Evolutionary conservation across 2,797 vertebrate species (phyloP).

Genomic region (Leptoclinus maculatus): DNA sequence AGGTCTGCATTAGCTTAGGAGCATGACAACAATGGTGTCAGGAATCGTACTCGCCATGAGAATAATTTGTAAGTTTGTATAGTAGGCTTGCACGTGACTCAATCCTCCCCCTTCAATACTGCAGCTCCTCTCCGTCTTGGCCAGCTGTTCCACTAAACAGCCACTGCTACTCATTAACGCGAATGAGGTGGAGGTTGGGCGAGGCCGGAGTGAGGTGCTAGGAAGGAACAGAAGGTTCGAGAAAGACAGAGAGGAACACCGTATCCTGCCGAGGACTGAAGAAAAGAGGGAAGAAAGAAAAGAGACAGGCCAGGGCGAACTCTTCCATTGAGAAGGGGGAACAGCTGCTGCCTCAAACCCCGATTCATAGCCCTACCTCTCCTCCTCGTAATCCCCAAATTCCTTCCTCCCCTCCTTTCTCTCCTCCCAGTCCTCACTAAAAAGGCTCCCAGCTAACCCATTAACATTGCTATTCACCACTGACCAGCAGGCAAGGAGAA

Average conservation of each 20-base stretch:
- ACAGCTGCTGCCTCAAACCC: conserved; percentile 85
- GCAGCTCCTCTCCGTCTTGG: conserved; percentile 54
- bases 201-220: conserved; percentile 50
- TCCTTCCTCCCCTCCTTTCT: conserved; percentile 80
- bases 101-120: conserved; percentile 58
- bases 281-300: conserved; percentile 60
- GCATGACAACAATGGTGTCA: conserved; percentile 33
- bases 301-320: conserved; percentile 57
- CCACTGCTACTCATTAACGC: conserved; percentile 80
- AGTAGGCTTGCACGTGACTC: conserved; percentile 53
- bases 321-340: conserved; percentile 78
- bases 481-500: conserved; percentile 83
- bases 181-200: conserved; percentile 56
- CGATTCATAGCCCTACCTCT: conserved; percentile 78
- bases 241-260: conserved; percentile 75
- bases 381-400: conserved; percentile 83
- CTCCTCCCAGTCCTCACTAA: conserved; percentile 70
- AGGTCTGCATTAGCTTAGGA: conserved; percentile 61
- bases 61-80: conserved; percentile 57
- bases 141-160: conserved; percentile 79
- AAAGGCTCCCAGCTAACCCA: conserved; percentile 79
- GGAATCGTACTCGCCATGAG: conserved; percentile 58
- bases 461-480: conserved; percentile 83
- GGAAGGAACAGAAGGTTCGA: conserved; percentile 67
- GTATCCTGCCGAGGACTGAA: conserved; percentile 79